A percentile compares a stretch with the other conserved stretches of the same genome.
phyloP scores from a whole-genome alignment of 2,888 invertebrate species.

The Pyrrhia umbra region DNA sequence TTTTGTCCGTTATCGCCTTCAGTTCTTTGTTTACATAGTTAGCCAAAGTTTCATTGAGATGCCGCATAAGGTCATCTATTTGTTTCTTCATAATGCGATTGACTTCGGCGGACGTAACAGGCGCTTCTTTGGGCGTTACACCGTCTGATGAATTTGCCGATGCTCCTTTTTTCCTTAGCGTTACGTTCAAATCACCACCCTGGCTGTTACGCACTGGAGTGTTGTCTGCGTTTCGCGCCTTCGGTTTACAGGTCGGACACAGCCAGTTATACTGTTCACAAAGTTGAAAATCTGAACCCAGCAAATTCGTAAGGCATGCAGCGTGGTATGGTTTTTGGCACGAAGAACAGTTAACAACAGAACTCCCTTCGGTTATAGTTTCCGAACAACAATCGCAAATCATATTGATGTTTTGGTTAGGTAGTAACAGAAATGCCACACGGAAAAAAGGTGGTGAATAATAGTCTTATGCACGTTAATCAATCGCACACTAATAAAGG shows the following conservation, averaged over 20 bases:
- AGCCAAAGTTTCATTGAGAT: conserved; percentile 9
- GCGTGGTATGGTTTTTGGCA: conserved; percentile 1
- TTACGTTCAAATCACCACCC: neutral
- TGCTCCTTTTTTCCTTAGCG: conserved; percentile 3
- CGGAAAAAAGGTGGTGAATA: too few species aligned
- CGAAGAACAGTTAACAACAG: neutral
- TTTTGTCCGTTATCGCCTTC: conserved; percentile 1
- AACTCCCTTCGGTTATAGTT: neutral
- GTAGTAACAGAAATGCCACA: too few species aligned
- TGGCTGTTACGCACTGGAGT: conserved; percentile 1
- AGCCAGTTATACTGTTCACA: neutral
- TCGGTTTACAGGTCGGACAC: conserved; percentile 5
- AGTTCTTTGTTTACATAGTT: conserved; percentile 6
- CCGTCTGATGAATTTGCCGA: neutral
- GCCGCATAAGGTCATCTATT: conserved; percentile 5
- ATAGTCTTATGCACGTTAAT: neutral
- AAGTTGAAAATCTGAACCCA: neutral
- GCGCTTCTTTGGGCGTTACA: neutral
- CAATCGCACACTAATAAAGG: neutral
- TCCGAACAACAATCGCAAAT: conserved; percentile 4
- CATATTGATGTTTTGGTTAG: neutral
- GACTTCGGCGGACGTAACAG: conserved; percentile 5
- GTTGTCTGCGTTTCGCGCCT: neutral
- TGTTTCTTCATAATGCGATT: neutral
- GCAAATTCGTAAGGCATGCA: neutral